Percentiles rank a stretch among this genome's conserved stretches.
Evolutionary conservation across 2,888 invertebrate species (phyloP).

Genomic region (Conchocele bisecta): DNA sequence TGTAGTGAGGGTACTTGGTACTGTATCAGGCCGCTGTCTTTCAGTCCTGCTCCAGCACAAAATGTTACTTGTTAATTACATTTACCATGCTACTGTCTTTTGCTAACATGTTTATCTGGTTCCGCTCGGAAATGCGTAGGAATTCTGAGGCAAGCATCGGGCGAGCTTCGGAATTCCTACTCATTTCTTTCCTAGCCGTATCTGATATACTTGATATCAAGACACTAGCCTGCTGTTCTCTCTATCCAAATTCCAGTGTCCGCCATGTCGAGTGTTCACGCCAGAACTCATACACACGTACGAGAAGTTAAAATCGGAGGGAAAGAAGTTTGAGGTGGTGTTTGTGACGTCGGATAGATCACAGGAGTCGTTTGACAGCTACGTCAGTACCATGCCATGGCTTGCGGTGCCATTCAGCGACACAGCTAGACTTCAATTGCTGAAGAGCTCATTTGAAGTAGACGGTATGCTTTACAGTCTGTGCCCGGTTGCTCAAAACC

Average conservation of each 20-base stretch:
- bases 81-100: no score
- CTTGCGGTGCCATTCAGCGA: constrained; percentile 88
- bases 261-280: constrained; percentile 93
- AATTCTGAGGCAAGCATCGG: no score
- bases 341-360: constrained; percentile 94
- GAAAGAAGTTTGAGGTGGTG: constrained; percentile 90
- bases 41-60: no score
- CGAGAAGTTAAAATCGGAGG: constrained; percentile 87
- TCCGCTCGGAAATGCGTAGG: no score
- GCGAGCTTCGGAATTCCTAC: not conserved
- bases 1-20: no score
- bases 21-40: no score
- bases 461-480: constrained; percentile 85
- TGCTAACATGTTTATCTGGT: no score
- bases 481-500: not conserved
- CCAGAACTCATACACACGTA: constrained; percentile 90
- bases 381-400: constrained; percentile 90
- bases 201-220: no score
- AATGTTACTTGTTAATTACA: no score
- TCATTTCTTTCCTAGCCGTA: no score
- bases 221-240: no score
- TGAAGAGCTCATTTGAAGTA: constrained; percentile 90
- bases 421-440: constrained; percentile 86
- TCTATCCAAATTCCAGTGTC: constrained; percentile 91
- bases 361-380: constrained; percentile 90